Conservation (phyloP, 2,797 vertebrate species). For the Scleropages formosus region DNA sequence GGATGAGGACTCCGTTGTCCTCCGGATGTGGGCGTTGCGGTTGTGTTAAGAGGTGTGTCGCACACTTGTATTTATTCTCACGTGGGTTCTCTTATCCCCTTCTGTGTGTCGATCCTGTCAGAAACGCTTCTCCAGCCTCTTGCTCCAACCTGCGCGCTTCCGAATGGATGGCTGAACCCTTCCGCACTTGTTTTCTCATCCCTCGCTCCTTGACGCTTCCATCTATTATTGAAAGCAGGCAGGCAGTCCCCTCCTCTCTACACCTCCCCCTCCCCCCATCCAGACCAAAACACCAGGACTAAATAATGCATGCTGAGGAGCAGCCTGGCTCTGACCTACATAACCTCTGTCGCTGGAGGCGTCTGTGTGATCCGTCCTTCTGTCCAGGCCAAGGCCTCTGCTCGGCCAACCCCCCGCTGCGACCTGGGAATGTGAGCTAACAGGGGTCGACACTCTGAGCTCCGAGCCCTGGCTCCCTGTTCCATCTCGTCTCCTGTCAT, state of each 20-base stretch:
- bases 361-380: conserved; percentile 56
- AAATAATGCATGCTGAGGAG: conserved; percentile 75
- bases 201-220: conserved; percentile 59
- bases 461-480: conserved; percentile 39
- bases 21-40: too few relatives aligned
- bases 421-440: conserved; percentile 55
- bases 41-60: conserved; percentile 30
- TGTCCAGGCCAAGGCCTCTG: conserved; percentile 37
- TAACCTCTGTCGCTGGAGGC: conserved; percentile 71
- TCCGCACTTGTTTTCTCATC: conserved; percentile 50
- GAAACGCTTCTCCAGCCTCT: conserved; percentile 39
- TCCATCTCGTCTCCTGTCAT: conserved; percentile 59
- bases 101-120: conserved; percentile 45
- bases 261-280: conserved; percentile 50
- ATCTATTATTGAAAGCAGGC: conserved; percentile 76
- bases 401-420: conserved; percentile 42
- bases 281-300: conserved; percentile 61
- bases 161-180: conserved; percentile 40
- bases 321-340: conserved; percentile 72
- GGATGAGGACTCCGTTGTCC: too few relatives aligned
- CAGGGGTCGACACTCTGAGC: conserved; percentile 56
- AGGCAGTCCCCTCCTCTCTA: conserved; percentile 21
- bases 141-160: conserved; percentile 37
- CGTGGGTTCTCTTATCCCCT: conserved; percentile 21
- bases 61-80: conserved; percentile 38